A percentile compares a stretch with the other conserved stretches of the same genome.
phyloP scores from a whole-genome alignment of 2,113 vertebrate genomes.

The Dromiciops gliroides region DNA sequence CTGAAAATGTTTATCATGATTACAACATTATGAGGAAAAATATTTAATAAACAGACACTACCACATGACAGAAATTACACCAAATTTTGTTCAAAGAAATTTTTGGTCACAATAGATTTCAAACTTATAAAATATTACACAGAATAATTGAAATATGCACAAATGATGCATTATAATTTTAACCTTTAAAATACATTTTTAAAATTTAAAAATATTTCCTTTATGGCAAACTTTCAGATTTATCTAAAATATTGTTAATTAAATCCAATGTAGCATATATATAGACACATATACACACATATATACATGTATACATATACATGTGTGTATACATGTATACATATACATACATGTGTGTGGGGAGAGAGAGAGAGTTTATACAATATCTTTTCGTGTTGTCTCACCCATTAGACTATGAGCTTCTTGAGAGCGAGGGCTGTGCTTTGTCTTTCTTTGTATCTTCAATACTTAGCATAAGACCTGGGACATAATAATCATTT shows the following conservation, averaged over 20 bases:
- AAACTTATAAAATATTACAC: constrained; percentile 25
- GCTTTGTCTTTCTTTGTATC: background rate
- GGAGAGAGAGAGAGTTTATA: too few relatives aligned
- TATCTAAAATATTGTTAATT: background rate
- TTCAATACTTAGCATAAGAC: background rate
- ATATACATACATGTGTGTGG: too few relatives aligned
- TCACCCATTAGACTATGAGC: background rate
- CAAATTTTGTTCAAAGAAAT: background rate
- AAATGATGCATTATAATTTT: background rate
- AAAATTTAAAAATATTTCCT: background rate
- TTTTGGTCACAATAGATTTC: constrained; percentile 15
- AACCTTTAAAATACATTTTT: background rate
- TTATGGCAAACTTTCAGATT: constrained; percentile 4
- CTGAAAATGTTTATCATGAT: background rate
- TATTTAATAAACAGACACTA: constrained; percentile 19
- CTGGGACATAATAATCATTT: background rate
- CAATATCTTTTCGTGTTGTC: background rate
- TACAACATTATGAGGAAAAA: constrained; percentile 1
- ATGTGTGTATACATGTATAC: too few relatives aligned
- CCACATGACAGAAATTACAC: background rate
- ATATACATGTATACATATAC: too few relatives aligned
- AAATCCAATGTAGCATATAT: background rate
- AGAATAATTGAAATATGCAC: background rate
- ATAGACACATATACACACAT: too few relatives aligned
- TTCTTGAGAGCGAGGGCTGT: background rate